Conservation (phyloP, 2,797 vertebrate genomes). For the Oreonectes daqikongensis region DNA sequence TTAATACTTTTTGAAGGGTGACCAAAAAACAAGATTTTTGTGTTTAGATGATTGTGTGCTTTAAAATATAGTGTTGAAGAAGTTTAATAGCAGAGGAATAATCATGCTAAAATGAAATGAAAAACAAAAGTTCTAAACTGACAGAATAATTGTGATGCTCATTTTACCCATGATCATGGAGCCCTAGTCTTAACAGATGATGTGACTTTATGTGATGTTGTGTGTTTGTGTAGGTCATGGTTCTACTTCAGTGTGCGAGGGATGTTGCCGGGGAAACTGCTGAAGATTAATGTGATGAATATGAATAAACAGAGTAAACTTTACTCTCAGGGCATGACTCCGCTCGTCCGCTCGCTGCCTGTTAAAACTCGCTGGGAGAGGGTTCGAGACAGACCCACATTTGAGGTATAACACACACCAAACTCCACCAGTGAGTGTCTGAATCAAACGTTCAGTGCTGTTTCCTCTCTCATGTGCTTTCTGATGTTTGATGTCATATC, state of each 20-base stretch:
- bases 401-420: slow-evolving; percentile 75
- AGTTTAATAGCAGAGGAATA: too few species aligned
- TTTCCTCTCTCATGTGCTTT: neutral
- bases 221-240: slow-evolving; percentile 83
- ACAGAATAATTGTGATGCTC: too few species aligned
- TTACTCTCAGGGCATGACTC: slow-evolving; percentile 96
- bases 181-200: neutral
- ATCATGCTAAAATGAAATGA: too few species aligned
- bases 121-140: too few species aligned
- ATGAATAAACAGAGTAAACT: slow-evolving; percentile 99
- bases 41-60: too few species aligned
- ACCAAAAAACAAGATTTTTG: too few species aligned
- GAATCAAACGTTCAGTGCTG: too few species aligned
- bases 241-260: slow-evolving; percentile 95
- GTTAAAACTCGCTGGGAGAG: slow-evolving; percentile 90
- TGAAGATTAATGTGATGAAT: slow-evolving; percentile 96
- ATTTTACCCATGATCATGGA: too few species aligned
- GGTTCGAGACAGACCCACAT: slow-evolving; percentile 86
- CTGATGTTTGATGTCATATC: neutral
- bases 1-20: too few species aligned
- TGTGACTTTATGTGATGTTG: neutral
- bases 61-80: too few species aligned
- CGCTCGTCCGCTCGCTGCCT: slow-evolving; percentile 89
- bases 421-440: too few species aligned
- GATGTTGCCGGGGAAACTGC: slow-evolving; percentile 82